Conservation (phyloP, 2,888 invertebrate genomes). For the Thera obeliscata region DNA sequence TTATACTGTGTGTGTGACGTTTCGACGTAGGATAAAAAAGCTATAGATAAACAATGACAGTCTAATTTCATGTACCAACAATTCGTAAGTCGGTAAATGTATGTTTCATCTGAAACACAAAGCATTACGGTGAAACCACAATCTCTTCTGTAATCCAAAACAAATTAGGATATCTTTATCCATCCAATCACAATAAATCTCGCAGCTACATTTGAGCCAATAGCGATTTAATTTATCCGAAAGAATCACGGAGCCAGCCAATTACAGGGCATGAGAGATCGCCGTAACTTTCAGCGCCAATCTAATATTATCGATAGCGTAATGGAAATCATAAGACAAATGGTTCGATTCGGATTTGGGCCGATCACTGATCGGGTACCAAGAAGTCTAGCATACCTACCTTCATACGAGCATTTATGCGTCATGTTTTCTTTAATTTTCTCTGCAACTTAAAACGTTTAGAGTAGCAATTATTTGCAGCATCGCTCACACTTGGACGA, state of each 20-base stretch:
- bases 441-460: no score
- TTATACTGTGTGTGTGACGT: no score
- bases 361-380: no score
- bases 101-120: neutral
- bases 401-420: no score
- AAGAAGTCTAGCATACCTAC: no score
- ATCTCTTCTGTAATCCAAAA: constrained; percentile 9
- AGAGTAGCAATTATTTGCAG: no score
- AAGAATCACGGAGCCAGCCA: constrained; percentile 29
- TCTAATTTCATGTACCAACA: no score
- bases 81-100: neutral
- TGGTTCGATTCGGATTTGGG: neutral
- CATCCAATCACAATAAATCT: constrained; percentile 26
- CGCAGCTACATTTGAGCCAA: constrained; percentile 21
- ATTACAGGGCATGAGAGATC: constrained; percentile 28
- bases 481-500: no score
- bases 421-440: no score
- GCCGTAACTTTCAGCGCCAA: constrained; percentile 34
- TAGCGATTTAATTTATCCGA: constrained; percentile 34
- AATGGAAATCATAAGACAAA: constrained; percentile 3
- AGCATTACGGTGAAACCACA: neutral
- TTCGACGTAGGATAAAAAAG: no score
- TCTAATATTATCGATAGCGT: constrained; percentile 8
- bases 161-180: constrained; percentile 14
- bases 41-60: no score